Conservation (phyloP, 1,140 invertebrate genomes). For the Caenorhabditis inopinata region DNA sequence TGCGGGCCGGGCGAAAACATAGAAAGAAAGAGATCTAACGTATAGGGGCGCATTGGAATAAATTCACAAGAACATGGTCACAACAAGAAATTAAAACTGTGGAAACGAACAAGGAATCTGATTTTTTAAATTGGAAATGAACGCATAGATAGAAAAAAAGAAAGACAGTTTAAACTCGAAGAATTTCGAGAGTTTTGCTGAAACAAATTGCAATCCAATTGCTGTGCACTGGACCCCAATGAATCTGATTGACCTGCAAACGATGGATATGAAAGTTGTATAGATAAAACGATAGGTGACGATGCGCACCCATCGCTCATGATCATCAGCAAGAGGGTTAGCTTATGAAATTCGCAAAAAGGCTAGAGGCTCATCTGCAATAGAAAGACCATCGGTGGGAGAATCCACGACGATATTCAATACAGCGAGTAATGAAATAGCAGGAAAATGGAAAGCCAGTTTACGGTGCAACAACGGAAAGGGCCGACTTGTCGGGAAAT, state of each 20-base stretch:
- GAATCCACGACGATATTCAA: too few relatives aligned
- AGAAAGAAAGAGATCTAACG: not conserved
- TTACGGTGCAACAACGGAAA: too few relatives aligned
- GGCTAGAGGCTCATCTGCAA: too few relatives aligned
- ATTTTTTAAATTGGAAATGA: too few relatives aligned
- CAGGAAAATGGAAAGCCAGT: too few relatives aligned
- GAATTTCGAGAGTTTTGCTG: slow-evolving; percentile 92
- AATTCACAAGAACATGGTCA: not conserved
- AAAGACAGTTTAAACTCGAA: slow-evolving; percentile 77
- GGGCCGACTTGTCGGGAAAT: too few relatives aligned
- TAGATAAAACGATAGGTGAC: not conserved
- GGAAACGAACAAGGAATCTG: too few relatives aligned
- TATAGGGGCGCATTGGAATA: not conserved
- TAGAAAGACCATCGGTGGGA: too few relatives aligned
- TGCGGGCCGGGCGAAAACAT: not conserved
- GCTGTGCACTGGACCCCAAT: slow-evolving; percentile 98
- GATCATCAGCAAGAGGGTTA: too few relatives aligned
- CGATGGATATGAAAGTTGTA: not conserved
- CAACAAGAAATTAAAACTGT: not conserved
- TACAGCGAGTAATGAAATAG: too few relatives aligned
- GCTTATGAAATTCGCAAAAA: too few relatives aligned
- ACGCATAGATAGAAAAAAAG: not conserved
- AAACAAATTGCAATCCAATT: slow-evolving; percentile 99
- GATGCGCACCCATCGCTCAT: too few relatives aligned
- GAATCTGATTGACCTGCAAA: slow-evolving; percentile 80